Evolutionary conservation across 2,113 vertebrate species (phyloP).

Genomic region (Caloenas nicobarica): DNA sequence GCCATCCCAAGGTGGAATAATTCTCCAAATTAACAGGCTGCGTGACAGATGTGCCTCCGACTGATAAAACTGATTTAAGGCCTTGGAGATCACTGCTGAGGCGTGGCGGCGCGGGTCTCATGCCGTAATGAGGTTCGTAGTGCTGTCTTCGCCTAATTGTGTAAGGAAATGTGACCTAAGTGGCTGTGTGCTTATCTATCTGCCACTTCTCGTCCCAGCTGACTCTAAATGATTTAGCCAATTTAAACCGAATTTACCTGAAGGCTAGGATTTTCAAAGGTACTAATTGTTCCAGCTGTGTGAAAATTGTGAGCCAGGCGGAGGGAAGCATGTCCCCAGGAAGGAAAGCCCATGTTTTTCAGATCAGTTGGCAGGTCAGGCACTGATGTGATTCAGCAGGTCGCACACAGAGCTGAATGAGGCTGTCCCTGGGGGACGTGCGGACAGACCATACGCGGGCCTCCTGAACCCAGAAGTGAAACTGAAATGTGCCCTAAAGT

Average conservation of each 20-base stretch:
- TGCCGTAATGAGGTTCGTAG: fast-evolving
- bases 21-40: not conserved
- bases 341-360: not conserved
- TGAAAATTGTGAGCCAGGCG: not conserved
- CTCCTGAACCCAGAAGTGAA: not conserved
- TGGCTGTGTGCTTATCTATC: fast-evolving
- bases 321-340: not conserved
- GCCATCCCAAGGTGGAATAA: not conserved
- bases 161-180: fast-evolving
- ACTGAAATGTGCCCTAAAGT: not conserved
- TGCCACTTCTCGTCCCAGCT: fast-evolving
- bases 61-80: not conserved
- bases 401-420: too few relatives aligned
- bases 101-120: fast-evolving
- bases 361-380: not conserved
- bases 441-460: not conserved
- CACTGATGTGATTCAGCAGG: fast-evolving
- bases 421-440: fast-evolving
- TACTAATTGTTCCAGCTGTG: not conserved
- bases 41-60: not conserved
- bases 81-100: not conserved
- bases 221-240: fast-evolving
- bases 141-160: not conserved
- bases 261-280: not conserved
- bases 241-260: not conserved